phyloP scores from a whole-genome alignment of 1,140 invertebrate genomes.

The Dufourea novaeangliae region DNA sequence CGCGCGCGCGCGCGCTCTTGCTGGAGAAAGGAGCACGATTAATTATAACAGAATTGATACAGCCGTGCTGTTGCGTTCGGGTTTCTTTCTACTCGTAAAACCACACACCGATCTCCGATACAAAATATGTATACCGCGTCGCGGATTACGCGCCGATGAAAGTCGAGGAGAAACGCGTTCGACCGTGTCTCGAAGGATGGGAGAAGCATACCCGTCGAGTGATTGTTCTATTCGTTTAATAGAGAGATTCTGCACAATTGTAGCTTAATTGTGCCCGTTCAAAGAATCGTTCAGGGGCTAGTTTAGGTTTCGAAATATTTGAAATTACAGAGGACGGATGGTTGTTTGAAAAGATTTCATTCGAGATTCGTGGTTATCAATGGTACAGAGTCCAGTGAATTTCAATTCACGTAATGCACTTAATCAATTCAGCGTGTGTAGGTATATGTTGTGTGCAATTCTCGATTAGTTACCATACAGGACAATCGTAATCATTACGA shows the following conservation, averaged over 20 bases:
- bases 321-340: no score
- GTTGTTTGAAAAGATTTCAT: no score
- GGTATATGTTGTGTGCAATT: no score
- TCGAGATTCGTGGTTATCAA: no score
- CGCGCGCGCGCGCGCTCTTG: neutral
- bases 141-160: conserved; percentile 32
- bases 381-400: no score
- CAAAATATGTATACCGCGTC: conserved; percentile 30
- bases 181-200: neutral
- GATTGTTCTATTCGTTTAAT: neutral
- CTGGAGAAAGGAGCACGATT: conserved; percentile 27
- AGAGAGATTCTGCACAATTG: neutral
- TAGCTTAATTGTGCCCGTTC: neutral
- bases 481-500: neutral
- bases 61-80: neutral
- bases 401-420: no score
- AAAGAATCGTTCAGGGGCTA: neutral
- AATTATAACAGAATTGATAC: conserved; percentile 22
- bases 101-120: neutral
- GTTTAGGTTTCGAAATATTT: no score
- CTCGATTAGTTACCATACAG: no score
- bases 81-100: conserved; percentile 29
- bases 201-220: neutral
- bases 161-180: conserved; percentile 18
- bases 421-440: no score